Percentiles rank a stretch among this genome's conserved stretches.
Evolutionary conservation across 2,888 invertebrate species (phyloP).

Genomic region (Tachina lurida): DNA sequence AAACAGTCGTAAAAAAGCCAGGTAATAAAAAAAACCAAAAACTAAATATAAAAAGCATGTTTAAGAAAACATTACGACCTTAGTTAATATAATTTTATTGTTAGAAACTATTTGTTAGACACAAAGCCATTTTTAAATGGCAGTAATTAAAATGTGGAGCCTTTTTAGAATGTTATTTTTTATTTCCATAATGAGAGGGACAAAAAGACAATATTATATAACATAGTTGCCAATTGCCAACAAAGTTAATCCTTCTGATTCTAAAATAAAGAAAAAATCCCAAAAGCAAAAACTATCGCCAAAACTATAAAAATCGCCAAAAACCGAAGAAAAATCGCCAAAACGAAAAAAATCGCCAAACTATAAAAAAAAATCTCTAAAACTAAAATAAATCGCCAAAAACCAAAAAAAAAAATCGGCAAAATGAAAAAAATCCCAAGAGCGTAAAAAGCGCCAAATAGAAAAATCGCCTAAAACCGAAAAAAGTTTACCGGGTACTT

Average conservation of each 20-base stretch:
- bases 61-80: neutral
- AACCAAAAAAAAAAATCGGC: too few species aligned
- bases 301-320: too few species aligned
- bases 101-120: conserved; percentile 11
- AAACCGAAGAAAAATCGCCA: too few species aligned
- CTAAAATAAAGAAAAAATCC: neutral
- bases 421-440: too few species aligned
- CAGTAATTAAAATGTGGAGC: neutral
- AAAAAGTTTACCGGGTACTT: too few species aligned
- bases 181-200: neutral
- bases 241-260: neutral
- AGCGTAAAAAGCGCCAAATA: too few species aligned
- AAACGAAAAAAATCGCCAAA: too few species aligned
- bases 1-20: conserved; percentile 48
- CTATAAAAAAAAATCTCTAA: too few species aligned
- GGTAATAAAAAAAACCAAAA: conserved; percentile 32
- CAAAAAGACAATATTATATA: neutral
- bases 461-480: too few species aligned
- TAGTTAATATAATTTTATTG: conserved; percentile 8
- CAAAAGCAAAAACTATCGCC: too few species aligned
- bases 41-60: neutral
- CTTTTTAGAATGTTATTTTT: neutral
- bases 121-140: neutral
- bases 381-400: too few species aligned
- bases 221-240: conserved; percentile 17